phyloP scores from a whole-genome alignment of 2,888 invertebrate genomes.

The Melikaiella ostensackeni region DNA sequence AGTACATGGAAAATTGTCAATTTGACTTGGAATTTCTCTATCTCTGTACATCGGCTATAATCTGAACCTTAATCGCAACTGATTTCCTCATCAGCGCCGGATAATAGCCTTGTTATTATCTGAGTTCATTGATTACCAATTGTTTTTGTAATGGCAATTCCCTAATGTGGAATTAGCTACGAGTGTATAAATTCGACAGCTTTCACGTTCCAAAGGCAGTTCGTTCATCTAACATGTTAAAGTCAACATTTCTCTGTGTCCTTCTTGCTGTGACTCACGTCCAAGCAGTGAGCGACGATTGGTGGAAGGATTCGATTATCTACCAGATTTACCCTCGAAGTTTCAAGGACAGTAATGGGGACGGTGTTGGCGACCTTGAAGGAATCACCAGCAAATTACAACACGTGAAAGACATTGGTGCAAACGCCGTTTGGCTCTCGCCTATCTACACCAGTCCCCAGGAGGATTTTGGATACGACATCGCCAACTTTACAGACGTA shows the following conservation, averaged over 20 bases:
- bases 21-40: no score
- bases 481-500: conserved; percentile 81
- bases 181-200: conserved; percentile 12
- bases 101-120: neutral
- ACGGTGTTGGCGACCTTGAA: conserved; percentile 61
- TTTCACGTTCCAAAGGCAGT: neutral
- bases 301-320: conserved; percentile 90
- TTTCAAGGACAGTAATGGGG: conserved; percentile 88
- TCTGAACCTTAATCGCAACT: neutral
- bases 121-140: neutral
- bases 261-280: neutral
- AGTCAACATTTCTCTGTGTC: conserved; percentile 2
- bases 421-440: conserved; percentile 84
- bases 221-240: conserved; percentile 14
- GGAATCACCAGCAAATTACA: conserved; percentile 74
- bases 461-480: conserved; percentile 84
- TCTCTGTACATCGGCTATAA: neutral
- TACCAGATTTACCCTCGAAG: conserved; percentile 94
- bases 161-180: neutral
- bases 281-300: conserved; percentile 77
- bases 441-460: conserved; percentile 87
- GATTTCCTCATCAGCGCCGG: neutral
- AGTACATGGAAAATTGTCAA: no score
- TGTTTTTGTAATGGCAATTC: neutral
- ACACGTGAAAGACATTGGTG: conserved; percentile 81